Base-by-base conservation (phyloP, 1,140 invertebrate species). In the Luehdorfia chinensis region DNA sequence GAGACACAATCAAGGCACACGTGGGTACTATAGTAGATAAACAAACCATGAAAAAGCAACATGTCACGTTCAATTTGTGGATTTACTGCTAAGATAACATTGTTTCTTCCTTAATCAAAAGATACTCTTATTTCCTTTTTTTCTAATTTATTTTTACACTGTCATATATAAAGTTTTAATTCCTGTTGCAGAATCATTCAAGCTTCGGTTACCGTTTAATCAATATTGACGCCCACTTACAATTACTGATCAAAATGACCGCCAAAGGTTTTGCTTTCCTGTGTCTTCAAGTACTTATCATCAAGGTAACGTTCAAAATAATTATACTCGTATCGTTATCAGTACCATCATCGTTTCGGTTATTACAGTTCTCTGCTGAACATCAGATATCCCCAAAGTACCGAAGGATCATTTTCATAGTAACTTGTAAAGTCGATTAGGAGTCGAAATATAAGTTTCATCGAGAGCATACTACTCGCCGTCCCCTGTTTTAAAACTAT, bases 51-150 rank as follows among this genome's bases (percentile, higher is more conserved):
- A 23, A 37, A 21, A 37, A 21, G 19, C 9, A 18, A 11, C 18
- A 23, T 37, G 34, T 21, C 34, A 37, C 34, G 34, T 37, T 19
- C 12, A 37, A 21, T 37, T 23, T n/a, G n/a, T 11, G 16, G 13
- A 11, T 21, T 7, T 7, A 21, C 34, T 11, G 18, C 16, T 12
- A 5, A 19, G 8, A 12, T 23, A 19, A 18, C 6, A 37, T 37
- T 37, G 34, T 37, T n/a, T n/a, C n/a, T 23, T 37, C 23, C 19
- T 37, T 21, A 37, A 21, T 9, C 34, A 1, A 9, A 9, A 9
- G 34, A 13, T 21, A 12, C 23, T 23, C 11, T 12, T 12, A 19
- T 1, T 21, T 23, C 19, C 6, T 37, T 37, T 37, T 18, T 37
- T 12, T 12, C 6, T 12, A 9, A 7, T 27, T 27, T 7, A 7